Conservation (phyloP, 2,113 vertebrate species). For the Nothobranchius furzeri region DNA sequence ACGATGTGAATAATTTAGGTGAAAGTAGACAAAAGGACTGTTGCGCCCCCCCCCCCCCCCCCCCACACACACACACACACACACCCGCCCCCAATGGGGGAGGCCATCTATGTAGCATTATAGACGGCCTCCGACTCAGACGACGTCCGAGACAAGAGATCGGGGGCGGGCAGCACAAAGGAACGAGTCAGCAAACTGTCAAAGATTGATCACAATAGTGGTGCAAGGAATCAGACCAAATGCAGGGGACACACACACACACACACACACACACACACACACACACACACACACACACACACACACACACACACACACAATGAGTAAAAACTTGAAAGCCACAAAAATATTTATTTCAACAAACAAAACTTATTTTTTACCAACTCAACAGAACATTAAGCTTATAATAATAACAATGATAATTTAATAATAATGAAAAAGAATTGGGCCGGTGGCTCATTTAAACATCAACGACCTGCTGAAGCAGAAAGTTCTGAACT, state of each 20-base stretch:
- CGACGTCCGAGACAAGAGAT: conserved; percentile 31
- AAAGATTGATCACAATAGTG: conserved; percentile 53
- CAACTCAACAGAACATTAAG: too few species aligned
- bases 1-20: neutral
- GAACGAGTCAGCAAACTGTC: conserved; percentile 62
- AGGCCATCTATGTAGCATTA: neutral
- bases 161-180: conserved; percentile 48
- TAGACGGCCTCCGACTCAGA: conserved; percentile 47
- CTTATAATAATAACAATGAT: too few species aligned
- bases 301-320: too few species aligned
- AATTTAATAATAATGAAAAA: too few species aligned
- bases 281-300: too few species aligned
- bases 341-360: too few species aligned
- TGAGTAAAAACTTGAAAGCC: too few species aligned
- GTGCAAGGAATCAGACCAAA: conserved; percentile 50
- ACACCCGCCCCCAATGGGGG: too few species aligned
- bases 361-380: too few species aligned
- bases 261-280: neutral
- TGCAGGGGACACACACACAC: conserved; percentile 13
- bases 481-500: too few species aligned
- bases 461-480: too few species aligned
- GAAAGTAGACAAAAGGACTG: conserved; percentile 34
- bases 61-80: conserved; percentile 10
- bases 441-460: too few species aligned
- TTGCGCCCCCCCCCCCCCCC: conserved; percentile 3